Evolutionary conservation across 1,140 invertebrate genomes (phyloP).

Genomic region (Ips typographus): DNA sequence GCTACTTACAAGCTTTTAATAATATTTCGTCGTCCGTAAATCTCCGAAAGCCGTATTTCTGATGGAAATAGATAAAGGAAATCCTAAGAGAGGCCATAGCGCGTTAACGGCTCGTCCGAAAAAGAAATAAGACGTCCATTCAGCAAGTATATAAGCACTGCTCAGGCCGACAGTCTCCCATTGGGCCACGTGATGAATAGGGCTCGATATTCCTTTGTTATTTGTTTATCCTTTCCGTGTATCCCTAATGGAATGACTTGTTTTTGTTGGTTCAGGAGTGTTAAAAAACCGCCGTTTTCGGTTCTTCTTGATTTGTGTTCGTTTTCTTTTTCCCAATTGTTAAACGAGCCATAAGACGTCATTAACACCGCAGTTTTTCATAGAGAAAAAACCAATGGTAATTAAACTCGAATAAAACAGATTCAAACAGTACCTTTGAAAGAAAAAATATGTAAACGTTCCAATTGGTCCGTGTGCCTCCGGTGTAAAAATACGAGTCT

Average conservation of each 20-base stretch:
- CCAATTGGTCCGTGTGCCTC: not conserved
- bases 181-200: constrained; percentile 16
- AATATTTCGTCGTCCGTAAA: constrained; percentile 8
- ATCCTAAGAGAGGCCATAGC: constrained; percentile 24
- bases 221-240: constrained; percentile 14
- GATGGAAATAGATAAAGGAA: constrained; percentile 27
- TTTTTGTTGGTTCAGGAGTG: constrained; percentile 16
- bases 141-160: constrained; percentile 23
- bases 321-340: not conserved
- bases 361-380: no score
- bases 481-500: not conserved
- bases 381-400: no score
- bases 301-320: constrained; percentile 8
- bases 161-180: constrained; percentile 19
- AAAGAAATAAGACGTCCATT: constrained; percentile 32
- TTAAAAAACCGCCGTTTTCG: constrained; percentile 21
- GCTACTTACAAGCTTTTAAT: constrained; percentile 14
- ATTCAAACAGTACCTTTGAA: no score
- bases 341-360: no score
- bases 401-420: no score
- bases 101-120: constrained; percentile 19
- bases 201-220: constrained; percentile 19
- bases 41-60: constrained; percentile 17
- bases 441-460: not conserved
- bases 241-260: constrained; percentile 12